Evolutionary conservation across 2,113 vertebrate genomes (phyloP), one percentile per base, ranked within the genome.

Genomic region (Myrmophylax atrothorax): DNA sequence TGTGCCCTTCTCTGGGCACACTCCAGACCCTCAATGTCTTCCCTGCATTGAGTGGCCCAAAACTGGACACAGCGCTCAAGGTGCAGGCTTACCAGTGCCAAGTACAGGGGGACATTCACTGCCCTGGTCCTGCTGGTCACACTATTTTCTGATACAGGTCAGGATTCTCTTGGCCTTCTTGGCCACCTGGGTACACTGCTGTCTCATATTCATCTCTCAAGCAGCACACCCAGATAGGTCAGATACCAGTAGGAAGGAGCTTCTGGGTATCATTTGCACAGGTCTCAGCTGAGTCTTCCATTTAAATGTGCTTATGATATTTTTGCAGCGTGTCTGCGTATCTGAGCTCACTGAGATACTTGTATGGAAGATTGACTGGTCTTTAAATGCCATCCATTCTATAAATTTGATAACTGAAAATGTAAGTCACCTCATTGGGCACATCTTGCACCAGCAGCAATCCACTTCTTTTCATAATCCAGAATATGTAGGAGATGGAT

Each of bases 1-100:
- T 3, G 4, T 40, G 10, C 9, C 29, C 4, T 55, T 62, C 9
- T 2, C 40, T 47, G 28, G 40, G 28, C 22, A 13, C 5, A 3
- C 6, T 62, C 10, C n/a, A 78, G 33, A 15, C 8, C 7, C 31
- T 69, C 25, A 49, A 1, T 37, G 35, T 19, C 35, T 7, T 73
- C 42, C 29, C 59, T 74, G 18, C 18, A 47, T 14, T 53, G 22
- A 67, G 40, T 4, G 19, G 10, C 19, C n/a, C 40, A 25, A 38
- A 89, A 46, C 23, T 8, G 19, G 37, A 25, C 7, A 11, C 62
- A 68, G 29, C 1, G 18, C 1, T 75, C 0, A 0, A 46, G 38
- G 5, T 46, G 2, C 8, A 4, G 19, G 38, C 69, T 53, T 46
- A 46, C 9, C 28, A 60, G 13, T n/a, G 28, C 23, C 0, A 5